Evolutionary conservation across 1,140 invertebrate species (phyloP), one percentile per base, ranked within the genome.

Genomic region (Drosophila pachea): DNA sequence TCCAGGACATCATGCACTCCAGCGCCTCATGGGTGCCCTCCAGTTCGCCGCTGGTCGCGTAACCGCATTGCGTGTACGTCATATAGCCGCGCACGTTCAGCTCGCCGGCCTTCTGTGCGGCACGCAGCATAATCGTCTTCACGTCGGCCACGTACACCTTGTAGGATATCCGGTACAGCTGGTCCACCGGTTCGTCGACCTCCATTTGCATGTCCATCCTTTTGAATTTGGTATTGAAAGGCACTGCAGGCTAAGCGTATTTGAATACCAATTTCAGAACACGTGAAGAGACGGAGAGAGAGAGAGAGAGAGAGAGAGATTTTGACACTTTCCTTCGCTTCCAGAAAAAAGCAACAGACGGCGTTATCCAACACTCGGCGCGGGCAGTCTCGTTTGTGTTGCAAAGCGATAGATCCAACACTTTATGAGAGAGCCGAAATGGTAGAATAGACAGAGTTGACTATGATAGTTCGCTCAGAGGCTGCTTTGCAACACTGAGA

Each of bases 81-180:
- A 84, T 78, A 5, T 75, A 83, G 32, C 78, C 78, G 12, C 71
- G 45, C 8, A 82, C 61, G 6, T 49, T 53, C n/a, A 82, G 29
- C 16, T 78, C 58, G 0, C 16, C 8, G 22, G 78, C 74, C 22
- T 75, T 83, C 0, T 40, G 49, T 7, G 55, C 54, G 6, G 54
- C 45, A 7, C 66, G 59, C 0, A 56, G 11, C 9, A 62, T 14
- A n/a, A 83, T 9, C 5, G 31, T 11, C 14, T 54, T 11, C 0
- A 50, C 54, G 6, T 73, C 49, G 0, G 48, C 6, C 9, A 73
- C 14, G 7, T 11, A 16, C 45, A 83, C 29, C 35, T 70, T 62
- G 31, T 69, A 83, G 22, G 64, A 50, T 12, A 71, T 6, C 3
- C 60, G 40, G 9, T 75, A 82, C 9, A 75, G n/a, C 48, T 0